phyloP scores from a whole-genome alignment of 2,888 invertebrate genomes.

The Carpatolechia fugitivella region DNA sequence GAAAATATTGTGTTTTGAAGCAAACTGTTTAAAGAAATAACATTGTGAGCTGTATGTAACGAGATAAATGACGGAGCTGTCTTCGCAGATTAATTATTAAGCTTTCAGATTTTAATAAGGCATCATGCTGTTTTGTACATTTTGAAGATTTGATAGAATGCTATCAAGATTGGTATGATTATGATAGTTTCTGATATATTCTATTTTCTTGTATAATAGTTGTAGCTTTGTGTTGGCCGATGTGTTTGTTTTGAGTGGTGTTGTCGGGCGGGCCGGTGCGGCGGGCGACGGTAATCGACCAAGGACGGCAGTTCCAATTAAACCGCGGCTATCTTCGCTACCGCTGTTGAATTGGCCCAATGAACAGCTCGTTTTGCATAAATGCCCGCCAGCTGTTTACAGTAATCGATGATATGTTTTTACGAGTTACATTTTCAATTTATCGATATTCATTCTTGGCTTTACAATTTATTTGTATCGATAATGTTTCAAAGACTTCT shows the following conservation, averaged over 20 bases:
- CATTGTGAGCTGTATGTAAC: slow-evolving; percentile 35
- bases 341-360: slow-evolving; percentile 68
- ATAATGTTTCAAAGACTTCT: slow-evolving; percentile 68
- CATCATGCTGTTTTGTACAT: slow-evolving; percentile 31
- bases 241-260: neutral
- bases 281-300: slow-evolving; percentile 30
- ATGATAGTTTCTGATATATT: too few species aligned
- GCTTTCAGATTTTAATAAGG: slow-evolving; percentile 67
- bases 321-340: slow-evolving; percentile 58
- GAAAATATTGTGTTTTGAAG: neutral
- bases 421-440: slow-evolving; percentile 73
- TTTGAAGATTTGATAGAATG: too few species aligned
- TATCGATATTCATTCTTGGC: slow-evolving; percentile 70
- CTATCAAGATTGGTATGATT: too few species aligned
- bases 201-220: too few species aligned
- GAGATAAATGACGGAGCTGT: slow-evolving; percentile 69
- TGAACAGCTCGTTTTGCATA: slow-evolving; percentile 69
- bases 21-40: neutral
- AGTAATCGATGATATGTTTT: slow-evolving; percentile 77
- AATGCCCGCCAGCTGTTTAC: slow-evolving; percentile 77
- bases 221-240: neutral
- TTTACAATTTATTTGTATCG: slow-evolving; percentile 73
- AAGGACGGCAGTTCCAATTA: slow-evolving; percentile 48
- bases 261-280: slow-evolving; percentile 17
- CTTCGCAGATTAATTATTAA: slow-evolving; percentile 62